Evolutionary conservation across 1,140 invertebrate genomes (phyloP), one percentile per base, ranked within the genome.

Genomic region (Drosophila sulfurigaster): DNA sequence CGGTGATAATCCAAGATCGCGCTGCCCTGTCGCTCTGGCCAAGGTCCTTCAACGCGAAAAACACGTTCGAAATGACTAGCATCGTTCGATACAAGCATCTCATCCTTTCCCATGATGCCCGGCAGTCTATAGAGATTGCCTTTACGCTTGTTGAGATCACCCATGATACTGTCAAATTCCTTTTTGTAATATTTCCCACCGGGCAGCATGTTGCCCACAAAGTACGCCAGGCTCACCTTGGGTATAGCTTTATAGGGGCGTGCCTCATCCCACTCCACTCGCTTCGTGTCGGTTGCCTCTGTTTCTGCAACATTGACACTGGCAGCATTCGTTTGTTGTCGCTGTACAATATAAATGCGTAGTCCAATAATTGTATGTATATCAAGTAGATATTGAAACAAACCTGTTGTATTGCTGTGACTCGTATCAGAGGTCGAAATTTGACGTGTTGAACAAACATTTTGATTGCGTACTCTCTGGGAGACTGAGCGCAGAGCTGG

Each of bases 11-110:
- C 7, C 3, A 91, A 6, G 38, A 67, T 10, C 0, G 57, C 16
- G 2, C 48, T 56, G 2, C 77, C 85, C 1, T 69, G 79, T 3
- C 89, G 65, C 10, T 54, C 54, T 2, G 91, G 91, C 91, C 92
- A 92, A 0, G 71, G 45, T 0, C 91, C 92, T 45, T 91, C 88
- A 8, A 25, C 62, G 0, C 88, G 88, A 2, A 78, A 72, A 0
- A 91, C 64, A 4, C 41, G 69, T 30, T 87, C 88, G 4, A 91
- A 88, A 15, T 92, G 82, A 5, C 68, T 65, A 0, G 89, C 79
- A 73, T 89, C 79, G 41, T 73, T 64, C 0, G 74, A 78, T 28
- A 80, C 72, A 7, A 83, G 51, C 45, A 75, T 25, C 16, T 75
- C 83, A 0, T 16, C 20, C 4, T 56, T 57, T 0, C 87, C 80